Evolutionary conservation across 1,140 invertebrate genomes (phyloP).

Genomic region (Temnothorax nylanderi): DNA sequence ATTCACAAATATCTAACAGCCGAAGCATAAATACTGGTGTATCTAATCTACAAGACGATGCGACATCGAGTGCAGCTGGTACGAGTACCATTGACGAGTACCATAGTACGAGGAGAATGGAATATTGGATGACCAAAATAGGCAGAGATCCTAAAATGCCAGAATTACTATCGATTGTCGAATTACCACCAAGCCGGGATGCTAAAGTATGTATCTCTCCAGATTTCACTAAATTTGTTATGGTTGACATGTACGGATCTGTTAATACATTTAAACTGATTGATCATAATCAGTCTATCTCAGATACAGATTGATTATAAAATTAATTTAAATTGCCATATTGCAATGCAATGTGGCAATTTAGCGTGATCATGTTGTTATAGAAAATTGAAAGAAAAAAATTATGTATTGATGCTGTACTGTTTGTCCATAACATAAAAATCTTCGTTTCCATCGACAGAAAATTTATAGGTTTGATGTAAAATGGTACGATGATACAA

Average conservation of each 20-base stretch:
- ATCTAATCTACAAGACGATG: slow-evolving; percentile 41
- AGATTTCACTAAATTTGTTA: slow-evolving; percentile 82
- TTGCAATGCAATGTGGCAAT: slow-evolving; percentile 42
- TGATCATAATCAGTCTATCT: slow-evolving; percentile 51
- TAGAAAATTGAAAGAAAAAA: slow-evolving; percentile 3
- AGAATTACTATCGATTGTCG: slow-evolving; percentile 77
- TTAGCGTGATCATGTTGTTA: slow-evolving; percentile 7
- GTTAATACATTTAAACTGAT: slow-evolving; percentile 80
- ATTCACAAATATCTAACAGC: slow-evolving; percentile 57
- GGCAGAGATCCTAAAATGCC: slow-evolving; percentile 71
- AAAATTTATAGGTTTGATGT: neutral
- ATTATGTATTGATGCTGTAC: neutral
- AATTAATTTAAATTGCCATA: neutral
- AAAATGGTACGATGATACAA: neutral
- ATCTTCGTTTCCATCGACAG: neutral
- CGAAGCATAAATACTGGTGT: slow-evolving; percentile 18
- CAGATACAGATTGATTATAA: neutral
- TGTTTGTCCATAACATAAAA: neutral
- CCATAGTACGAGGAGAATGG: neutral
- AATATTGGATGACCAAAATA: slow-evolving; percentile 76
- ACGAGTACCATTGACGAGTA: neutral
- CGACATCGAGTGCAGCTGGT: neutral
- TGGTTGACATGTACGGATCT: slow-evolving; percentile 80
- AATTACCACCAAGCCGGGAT: slow-evolving; percentile 75
- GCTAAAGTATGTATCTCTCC: slow-evolving; percentile 79